Base-by-base conservation (phyloP, 2,888 invertebrate genomes). In the Harpagoxenus sublaevis region DNA sequence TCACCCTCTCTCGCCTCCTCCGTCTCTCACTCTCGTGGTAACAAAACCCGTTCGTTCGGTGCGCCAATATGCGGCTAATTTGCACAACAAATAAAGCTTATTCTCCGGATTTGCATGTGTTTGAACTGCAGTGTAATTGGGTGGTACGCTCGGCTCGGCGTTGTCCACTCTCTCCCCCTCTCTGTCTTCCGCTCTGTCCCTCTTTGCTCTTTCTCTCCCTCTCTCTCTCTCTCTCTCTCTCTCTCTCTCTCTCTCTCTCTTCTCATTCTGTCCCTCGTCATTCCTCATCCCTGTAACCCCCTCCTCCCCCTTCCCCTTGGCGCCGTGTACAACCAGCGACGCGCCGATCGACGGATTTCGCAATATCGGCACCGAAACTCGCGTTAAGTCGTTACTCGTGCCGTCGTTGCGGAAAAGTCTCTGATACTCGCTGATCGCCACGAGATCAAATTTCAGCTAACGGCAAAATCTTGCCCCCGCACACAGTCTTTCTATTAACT, bases 81-180 rank as follows among this genome's bases (percentile, higher is more conserved):
- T 95, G 94, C 95, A 95, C 95, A 94, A 95, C 95, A 95, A 95
- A 95, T 95, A 95, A 95, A 95, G 94, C 95, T 95, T 94, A 94
- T 94, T 94, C 94, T 92, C 92, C 91, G 93, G 94, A 95, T 95
- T 95, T 95, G 95, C 95, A 95, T 95, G 94, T 94, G 95, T 95
- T 95, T 95, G 95, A 95, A 95, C 95, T 94, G 93, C 94, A 93
- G 93, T 95, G 94, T 95, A 95, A 95, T 95, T 95, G 94, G 94
- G 92, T 94, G 92, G 92, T 93, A 93, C 92, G 92, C 92, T 93
- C 85, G 91, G 89, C 91, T 88, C 91, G 88, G 88, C 91, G 89
- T 89, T 89, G 91, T 89, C 89, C 91, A 88, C 91, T 91, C 91
- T 89, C 89, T 85, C 89, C 84, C 88, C 77, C 87, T 74, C 70